Base-by-base conservation (phyloP, 2,797 vertebrate species). In the Chromobotia macracanthus region DNA sequence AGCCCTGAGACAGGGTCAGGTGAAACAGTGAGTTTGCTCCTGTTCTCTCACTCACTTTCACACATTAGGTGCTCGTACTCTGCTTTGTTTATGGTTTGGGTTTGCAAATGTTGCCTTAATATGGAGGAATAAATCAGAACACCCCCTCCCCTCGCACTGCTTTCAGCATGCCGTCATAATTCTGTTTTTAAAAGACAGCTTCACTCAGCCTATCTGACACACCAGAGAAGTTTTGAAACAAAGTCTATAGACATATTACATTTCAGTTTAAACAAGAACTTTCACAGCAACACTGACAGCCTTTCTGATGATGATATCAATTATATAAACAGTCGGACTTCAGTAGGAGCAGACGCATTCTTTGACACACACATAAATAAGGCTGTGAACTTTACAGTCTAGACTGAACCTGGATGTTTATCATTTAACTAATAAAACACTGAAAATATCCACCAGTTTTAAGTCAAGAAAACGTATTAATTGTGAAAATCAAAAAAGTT, bases 11-110 rank as follows among this genome's bases (percentile, higher is more conserved):
- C 81, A 80, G 89, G 92, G 92, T 94, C 92, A 93, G 93, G 92
- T 93, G 91, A 90, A 91, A 87, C 88, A 87, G 92, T 85, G 88
- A 87, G 73, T 84, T 84, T 89, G 89, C 88, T 88, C 87, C 90
- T 90, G 88, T 92, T 89, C 89, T 84, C 84, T 80, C 85, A 66
- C 85, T 85, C 84, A 71, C 82, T 78, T 82, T 82, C 83, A 87
- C 68, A 81, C 85, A 67, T 73, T 48, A 86, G 76, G 80, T 84
- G 69, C 77, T 28, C n/a, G n/a, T 18, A 77, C 81, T 89, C 89
- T 89, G 89, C 90, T 82, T 87, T 72, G 10, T 84, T 86, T 87
- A 53, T 70, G 64, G 55, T 79, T 74, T 46, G 61, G 58, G 28
- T 44, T 89, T 89, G 87, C 88, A 88, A 90, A 91, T 90, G 88